Conservation (phyloP, 2,888 invertebrate species). For the Cheilosia soror region DNA sequence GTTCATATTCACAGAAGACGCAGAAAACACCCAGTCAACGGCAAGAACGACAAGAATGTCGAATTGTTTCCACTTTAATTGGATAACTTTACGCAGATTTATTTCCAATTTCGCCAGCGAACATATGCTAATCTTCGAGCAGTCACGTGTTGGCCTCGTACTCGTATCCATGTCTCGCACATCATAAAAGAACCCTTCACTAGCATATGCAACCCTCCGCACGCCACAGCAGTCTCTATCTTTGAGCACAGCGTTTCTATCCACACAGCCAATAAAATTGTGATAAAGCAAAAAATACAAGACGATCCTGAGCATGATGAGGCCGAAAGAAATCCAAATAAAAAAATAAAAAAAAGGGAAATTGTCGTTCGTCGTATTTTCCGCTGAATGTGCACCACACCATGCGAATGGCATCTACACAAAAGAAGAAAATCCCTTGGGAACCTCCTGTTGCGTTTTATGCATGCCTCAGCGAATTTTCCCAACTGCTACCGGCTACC, state of each 20-base stretch:
- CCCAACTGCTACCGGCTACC: slow-evolving; percentile 19
- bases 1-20: background rate
- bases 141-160: slow-evolving; percentile 73
- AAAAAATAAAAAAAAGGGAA: slow-evolving; percentile 60
- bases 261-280: slow-evolving; percentile 67
- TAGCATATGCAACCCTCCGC: slow-evolving; percentile 8
- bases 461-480: slow-evolving; percentile 48
- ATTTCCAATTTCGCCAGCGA: slow-evolving; percentile 71
- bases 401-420: slow-evolving; percentile 54
- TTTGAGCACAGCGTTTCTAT: slow-evolving; percentile 37
- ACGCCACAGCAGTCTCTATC: background rate
- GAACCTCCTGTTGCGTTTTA: slow-evolving; percentile 73
- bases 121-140: slow-evolving; percentile 73
- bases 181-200: slow-evolving; percentile 71
- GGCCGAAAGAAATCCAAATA: slow-evolving; percentile 20
- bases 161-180: slow-evolving; percentile 73
- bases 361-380: slow-evolving; percentile 35
- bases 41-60: slow-evolving; percentile 43
- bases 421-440: slow-evolving; percentile 58
- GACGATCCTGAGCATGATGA: slow-evolving; percentile 31
- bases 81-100: slow-evolving; percentile 75
- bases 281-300: slow-evolving; percentile 54
- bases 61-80: slow-evolving; percentile 74
- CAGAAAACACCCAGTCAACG: background rate
- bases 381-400: slow-evolving; percentile 50